Base-by-base conservation (phyloP, 2,113 vertebrate species). In the Gyps fulvus region DNA sequence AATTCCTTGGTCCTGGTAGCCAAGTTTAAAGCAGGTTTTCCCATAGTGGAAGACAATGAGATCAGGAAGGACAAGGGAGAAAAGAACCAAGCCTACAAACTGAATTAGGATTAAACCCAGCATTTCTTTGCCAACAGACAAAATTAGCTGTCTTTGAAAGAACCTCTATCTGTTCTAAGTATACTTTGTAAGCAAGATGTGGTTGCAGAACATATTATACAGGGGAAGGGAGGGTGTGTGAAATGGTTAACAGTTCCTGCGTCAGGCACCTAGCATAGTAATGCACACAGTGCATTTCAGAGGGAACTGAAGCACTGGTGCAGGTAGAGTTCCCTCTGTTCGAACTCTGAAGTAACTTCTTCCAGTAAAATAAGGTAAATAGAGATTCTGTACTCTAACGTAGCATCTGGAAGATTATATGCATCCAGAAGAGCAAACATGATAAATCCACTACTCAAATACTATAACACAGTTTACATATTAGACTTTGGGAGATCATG, bases 11-110 rank as follows among this genome's bases (percentile, higher is more conserved):
- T 74, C 61, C 25, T 85, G 43, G 62, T 87, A 93, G 52, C 32
- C 59, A 92, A 71, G 13, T 49, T 57, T 76, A 96, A 97, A 77
- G 66, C 4, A 83, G 43, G 13, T n/a, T 92, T 97, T 97, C 61
- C 73, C 71, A 91, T 29, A 69, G 52, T 16, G 22, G 11, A 63
- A 92, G 55, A 62, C n/a, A 66, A 73, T 45, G 13, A 83, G 9
- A 63, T 52, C 36, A 74, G 54, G 11, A 79, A 34, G 40, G 34
- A 77, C 1, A 7, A 55, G 9, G 29, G 10, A 61, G 61, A 65
- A 74, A 70, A 69, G 7, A 45, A 77, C 26, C 15, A 73, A 57
- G 7, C 21, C 32, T 43, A 69, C 11, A 70, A 49, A 61, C 7
- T 34, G 16, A 84, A 38, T 55, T 52, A 59, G 17, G 23, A 52